A percentile compares a stretch with the other conserved stretches of the same genome.
Conservation (phyloP, 2,113 vertebrate genomes). For the Parotia lawesii region DNA sequence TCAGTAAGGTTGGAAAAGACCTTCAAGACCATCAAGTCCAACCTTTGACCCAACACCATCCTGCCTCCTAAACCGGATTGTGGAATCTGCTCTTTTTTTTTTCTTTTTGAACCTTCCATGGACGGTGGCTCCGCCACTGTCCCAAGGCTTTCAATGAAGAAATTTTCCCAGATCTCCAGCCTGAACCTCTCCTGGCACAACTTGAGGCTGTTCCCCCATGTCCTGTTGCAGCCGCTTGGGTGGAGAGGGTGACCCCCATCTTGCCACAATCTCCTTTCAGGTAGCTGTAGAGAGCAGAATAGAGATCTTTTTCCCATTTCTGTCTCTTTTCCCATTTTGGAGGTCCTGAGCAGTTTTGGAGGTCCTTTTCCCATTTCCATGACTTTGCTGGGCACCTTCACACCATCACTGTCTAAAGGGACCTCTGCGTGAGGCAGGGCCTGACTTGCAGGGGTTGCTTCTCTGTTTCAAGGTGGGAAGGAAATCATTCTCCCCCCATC, state of each 20-base stretch:
- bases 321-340: not conserved
- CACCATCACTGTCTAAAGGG: not conserved
- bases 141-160: not conserved
- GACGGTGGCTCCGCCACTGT: not conserved
- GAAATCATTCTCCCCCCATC: not conserved
- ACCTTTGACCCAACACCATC: not conserved
- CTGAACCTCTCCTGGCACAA: not conserved
- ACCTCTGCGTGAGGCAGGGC: accelerated
- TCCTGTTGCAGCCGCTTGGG: not conserved
- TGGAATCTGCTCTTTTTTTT: not conserved
- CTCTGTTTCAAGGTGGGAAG: not conserved
- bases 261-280: too few relatives aligned
- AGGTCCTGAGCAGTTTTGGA: not conserved
- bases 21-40: not conserved
- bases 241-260: too few relatives aligned
- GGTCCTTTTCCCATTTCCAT: not conserved
- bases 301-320: not conserved
- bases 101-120: not conserved
- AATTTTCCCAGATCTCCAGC: not conserved
- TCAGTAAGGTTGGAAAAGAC: not conserved
- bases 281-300: not conserved
- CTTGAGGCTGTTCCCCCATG: not conserved
- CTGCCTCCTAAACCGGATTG: not conserved
- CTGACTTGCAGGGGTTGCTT: not conserved
- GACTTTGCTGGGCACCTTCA: not conserved